phyloP scores from a whole-genome alignment of 2,113 vertebrate genomes.

The Limanda limanda region DNA sequence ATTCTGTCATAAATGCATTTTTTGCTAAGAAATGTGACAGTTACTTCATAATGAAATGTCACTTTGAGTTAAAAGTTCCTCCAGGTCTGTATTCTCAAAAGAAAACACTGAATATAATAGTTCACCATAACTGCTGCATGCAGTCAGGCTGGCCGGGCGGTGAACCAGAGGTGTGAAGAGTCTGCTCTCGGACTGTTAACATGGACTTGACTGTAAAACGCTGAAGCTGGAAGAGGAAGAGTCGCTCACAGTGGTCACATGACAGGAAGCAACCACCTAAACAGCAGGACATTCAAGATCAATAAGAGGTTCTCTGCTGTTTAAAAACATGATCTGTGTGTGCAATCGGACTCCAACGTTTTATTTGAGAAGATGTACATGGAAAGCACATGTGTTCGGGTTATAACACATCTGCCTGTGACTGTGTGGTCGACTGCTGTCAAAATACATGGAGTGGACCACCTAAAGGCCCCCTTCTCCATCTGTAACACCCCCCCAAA shows the following conservation, averaged over 20 bases:
- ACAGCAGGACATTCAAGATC: conserved; percentile 58
- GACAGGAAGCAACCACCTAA: conserved; percentile 64
- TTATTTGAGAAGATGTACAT: not conserved
- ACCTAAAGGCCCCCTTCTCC: conserved; percentile 1
- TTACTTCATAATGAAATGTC: not conserved
- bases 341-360: not conserved
- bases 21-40: not conserved
- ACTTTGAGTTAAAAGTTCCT: not conserved
- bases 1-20: not conserved
- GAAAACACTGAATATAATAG: not conserved
- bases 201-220: conserved; percentile 6
- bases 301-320: conserved; percentile 31
- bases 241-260: conserved; percentile 46
- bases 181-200: not conserved
- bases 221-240: conserved; percentile 37
- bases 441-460: conserved; percentile 14
- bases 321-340: conserved; percentile 6
- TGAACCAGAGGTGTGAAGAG: not conserved
- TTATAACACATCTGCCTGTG: not conserved
- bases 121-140: not conserved
- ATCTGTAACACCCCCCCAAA: conserved; percentile 25
- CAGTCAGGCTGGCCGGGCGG: not conserved
- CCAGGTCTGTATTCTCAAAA: not conserved
- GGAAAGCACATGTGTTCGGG: not conserved
- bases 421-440: conserved; percentile 3